Conservation (phyloP, 2,888 invertebrate genomes). For the Mythimna lalbum region DNA sequence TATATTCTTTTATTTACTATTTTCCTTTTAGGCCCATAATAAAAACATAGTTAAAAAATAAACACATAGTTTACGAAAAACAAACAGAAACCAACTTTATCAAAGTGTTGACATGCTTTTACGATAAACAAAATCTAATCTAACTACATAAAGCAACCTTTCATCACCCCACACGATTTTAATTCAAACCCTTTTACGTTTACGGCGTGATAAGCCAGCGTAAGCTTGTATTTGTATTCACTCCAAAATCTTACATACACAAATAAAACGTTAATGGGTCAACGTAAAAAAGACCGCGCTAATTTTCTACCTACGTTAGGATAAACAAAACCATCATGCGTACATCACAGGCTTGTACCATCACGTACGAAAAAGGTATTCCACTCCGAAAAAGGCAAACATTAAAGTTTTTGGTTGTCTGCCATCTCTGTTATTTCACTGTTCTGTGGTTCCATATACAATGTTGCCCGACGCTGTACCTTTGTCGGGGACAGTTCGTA, state of each 20-base stretch:
- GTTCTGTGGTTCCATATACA: slow-evolving; percentile 67
- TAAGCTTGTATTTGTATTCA: slow-evolving; percentile 56
- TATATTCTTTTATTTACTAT: too few relatives aligned
- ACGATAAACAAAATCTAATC: slow-evolving; percentile 21
- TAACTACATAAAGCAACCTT: slow-evolving; percentile 23
- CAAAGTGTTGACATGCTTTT: not conserved
- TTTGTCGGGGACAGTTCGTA: slow-evolving; percentile 67
- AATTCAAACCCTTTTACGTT: slow-evolving; percentile 47
- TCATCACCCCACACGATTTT: slow-evolving; percentile 24
- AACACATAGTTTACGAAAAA: not conserved
- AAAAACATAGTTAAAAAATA: too few relatives aligned
- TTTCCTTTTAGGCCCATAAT: too few relatives aligned
- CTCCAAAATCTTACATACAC: slow-evolving; percentile 59
- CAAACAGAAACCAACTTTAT: not conserved
- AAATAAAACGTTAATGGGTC: slow-evolving; percentile 59
- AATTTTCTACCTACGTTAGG: slow-evolving; percentile 49
- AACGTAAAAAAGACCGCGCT: slow-evolving; percentile 51
- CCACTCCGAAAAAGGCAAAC: slow-evolving; percentile 60
- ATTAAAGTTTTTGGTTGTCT: slow-evolving; percentile 66
- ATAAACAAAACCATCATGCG: slow-evolving; percentile 40
- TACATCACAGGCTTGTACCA: slow-evolving; percentile 42
- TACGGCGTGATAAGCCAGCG: slow-evolving; percentile 51
- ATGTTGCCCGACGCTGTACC: slow-evolving; percentile 63
- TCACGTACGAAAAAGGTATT: slow-evolving; percentile 60
- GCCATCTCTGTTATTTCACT: slow-evolving; percentile 68